Base-by-base conservation (phyloP, 2,888 invertebrate genomes). In the Drosophila histrio region DNA sequence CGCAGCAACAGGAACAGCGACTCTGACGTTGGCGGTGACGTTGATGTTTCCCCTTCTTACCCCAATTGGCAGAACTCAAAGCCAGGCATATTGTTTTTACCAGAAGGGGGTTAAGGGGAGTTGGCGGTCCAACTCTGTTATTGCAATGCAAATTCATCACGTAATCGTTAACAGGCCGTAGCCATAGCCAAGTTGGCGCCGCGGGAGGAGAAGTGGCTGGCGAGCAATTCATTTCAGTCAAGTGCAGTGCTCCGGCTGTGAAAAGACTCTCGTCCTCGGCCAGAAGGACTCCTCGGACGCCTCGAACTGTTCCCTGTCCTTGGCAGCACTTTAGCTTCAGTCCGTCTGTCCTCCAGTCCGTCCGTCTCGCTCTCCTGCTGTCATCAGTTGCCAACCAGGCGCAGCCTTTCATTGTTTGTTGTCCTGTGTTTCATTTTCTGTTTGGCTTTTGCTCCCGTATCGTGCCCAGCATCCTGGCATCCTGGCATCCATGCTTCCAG, bases 111-210 rank as follows among this genome's bases (percentile, higher is more conserved):
- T 32, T 17, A 38, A 46, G 54, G 50, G 9, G 9, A 7, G 56
- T 39, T 59, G 39, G 38, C 36, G 46, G 44, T 41, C 17, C 46
- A 26, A 38, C 63, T 41, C 72, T 72, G 68, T 75, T 76, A 83
- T 79, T 77, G 80, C 80, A 84, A 80, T 80, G 80, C 80, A 80
- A 80, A 80, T 80, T 80, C 85, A 80, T 80, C 80, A 80, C 85
- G 80, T 80, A 81, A 80, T 80, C 80, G 80, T 81, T 80, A 79
- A 79, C 78, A 79, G 78, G 77, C 84, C 77, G 44, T 63, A 59
- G 60, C 43, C 11, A 36, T 7, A 26, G 47, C 30, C 28, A 32
- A 21, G 47, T 32, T 30, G 17, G 8, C 36, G 60, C 30, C 30
- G 52, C 15, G 38, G 57, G 21, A 32, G 54, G 17, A 28, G 36